Conservation (phyloP, 2,113 vertebrate genomes). For the Corythornis vintsioides region DNA sequence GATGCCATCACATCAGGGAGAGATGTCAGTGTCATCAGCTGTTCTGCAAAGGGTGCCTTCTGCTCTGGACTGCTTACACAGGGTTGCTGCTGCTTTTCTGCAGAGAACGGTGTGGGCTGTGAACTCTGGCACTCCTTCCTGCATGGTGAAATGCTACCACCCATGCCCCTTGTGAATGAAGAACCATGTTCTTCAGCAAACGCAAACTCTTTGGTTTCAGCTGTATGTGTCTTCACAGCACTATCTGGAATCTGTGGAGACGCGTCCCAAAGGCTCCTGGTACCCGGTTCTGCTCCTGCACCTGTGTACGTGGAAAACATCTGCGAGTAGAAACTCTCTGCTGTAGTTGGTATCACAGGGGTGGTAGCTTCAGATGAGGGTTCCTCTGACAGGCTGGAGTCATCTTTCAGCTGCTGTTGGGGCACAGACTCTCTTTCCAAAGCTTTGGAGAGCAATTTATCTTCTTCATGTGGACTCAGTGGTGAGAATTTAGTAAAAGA, state of each 20-base stretch:
- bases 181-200: slow-evolving; percentile 74
- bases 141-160: slow-evolving; percentile 68
- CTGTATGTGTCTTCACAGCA: slow-evolving; percentile 73
- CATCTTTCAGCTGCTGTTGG: slow-evolving; percentile 60
- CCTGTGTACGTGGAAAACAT: slow-evolving; percentile 32
- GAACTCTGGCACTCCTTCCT: slow-evolving; percentile 74
- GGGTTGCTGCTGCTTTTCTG: slow-evolving; percentile 33
- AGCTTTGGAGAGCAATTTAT: slow-evolving; percentile 68
- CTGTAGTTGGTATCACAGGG: slow-evolving; percentile 57
- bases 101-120: slow-evolving; percentile 21
- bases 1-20: slow-evolving; percentile 74
- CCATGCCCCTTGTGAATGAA: slow-evolving; percentile 71
- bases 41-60: slow-evolving; percentile 41
- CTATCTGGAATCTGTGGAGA: slow-evolving; percentile 80
- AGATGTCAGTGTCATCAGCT: not conserved
- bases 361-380: slow-evolving; percentile 75
- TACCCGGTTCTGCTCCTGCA: slow-evolving; percentile 39
- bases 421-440: slow-evolving; percentile 35
- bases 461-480: slow-evolving; percentile 79
- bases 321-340: slow-evolving; percentile 63
- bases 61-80: slow-evolving; percentile 30
- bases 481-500: slow-evolving; percentile 80
- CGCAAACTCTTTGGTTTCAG: slow-evolving; percentile 77
- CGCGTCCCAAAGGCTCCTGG: slow-evolving; percentile 78
- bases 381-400: slow-evolving; percentile 74